Base-by-base conservation (phyloP, 2,888 invertebrate species). In the Scaptomyza flava region DNA sequence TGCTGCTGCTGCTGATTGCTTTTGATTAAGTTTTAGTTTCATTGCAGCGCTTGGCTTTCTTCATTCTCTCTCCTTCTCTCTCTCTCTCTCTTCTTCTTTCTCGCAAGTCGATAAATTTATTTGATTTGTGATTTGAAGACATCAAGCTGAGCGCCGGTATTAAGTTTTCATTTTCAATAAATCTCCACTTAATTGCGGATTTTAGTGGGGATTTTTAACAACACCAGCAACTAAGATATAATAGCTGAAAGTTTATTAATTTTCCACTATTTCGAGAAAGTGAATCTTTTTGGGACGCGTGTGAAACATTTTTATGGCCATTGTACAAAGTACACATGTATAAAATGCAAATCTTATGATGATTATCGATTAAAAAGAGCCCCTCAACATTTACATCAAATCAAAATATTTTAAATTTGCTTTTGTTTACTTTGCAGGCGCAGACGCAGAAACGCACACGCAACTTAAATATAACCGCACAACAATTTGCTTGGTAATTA, bases 261-360 rank as follows among this genome's bases (percentile, higher is more conserved):
- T 77, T 77, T 77, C 71, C 63, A 65, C 65, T 68, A 71, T 59
- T 68, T 72, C 36, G 77, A 62, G 75, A 76, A 76, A 76, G 75
- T 43, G 59, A 76, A 53, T 41, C 48, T 36, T 45, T 65, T 36
- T 71, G 69, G 73, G 71, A 69, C 56, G 64, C 86, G 83, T 80
- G 83, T 86, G 77, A 82, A 85, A 71, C 68, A 76, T 27, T 75
- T 79, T 70, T 58, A 62, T 63, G 61, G 66, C 48, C 56, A 57
- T 64, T 56, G 34, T 48, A 4, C 23, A 3, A 23, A 23, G 1
- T 51, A 6, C 41, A 52, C 53, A 61, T 75, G 27, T 6, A 6
- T 33, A 66, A 62, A 62, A 73, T 75, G 75, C 59, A 62, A 74
- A 75, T 67, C 62, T 1, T n/a, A 7, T 11, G n/a, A 6, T n/a